Evolutionary conservation across 2,888 invertebrate species (phyloP).

Genomic region (Kryphioiulus occultus): DNA sequence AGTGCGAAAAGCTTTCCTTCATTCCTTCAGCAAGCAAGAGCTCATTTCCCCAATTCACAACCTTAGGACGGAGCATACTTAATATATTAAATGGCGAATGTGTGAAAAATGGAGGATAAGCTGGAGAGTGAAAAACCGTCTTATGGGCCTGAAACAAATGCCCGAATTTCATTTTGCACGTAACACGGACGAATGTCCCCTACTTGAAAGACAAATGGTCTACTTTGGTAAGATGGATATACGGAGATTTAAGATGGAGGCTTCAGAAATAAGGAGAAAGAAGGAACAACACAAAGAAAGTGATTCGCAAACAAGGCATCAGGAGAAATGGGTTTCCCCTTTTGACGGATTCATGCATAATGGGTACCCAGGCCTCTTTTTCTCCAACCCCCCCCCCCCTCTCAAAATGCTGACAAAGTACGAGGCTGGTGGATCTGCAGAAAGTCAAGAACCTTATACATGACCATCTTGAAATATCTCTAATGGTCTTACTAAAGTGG

Average conservation of each 20-base stretch:
- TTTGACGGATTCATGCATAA: conserved; percentile 36
- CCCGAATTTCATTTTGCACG: conserved; percentile 37
- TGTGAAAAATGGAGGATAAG: conserved; percentile 12
- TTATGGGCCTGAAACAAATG: not conserved
- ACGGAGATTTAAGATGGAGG: conserved; percentile 9
- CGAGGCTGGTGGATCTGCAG: not conserved
- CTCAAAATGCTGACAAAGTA: conserved; percentile 35
- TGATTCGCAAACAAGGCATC: conserved; percentile 40
- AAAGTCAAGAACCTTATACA: conserved; percentile 29
- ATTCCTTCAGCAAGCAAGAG: not conserved
- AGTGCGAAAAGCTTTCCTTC: not conserved
- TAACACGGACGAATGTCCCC: conserved; percentile 32
- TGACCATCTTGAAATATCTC: conserved; percentile 36
- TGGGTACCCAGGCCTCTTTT: not conserved
- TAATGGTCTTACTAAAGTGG: conserved; percentile 36
- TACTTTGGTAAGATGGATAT: conserved; percentile 47
- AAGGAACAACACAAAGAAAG: conserved; percentile 31
- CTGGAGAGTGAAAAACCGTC: not conserved
- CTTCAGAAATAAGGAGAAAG: conserved; percentile 24
- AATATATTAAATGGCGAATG: conserved; percentile 38
- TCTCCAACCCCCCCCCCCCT: not conserved
- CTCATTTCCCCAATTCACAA: not conserved
- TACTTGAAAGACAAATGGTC: conserved; percentile 45
- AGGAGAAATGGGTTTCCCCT: not conserved
- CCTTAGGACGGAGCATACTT: not conserved